Evolutionary conservation across 2,113 vertebrate genomes (phyloP), one percentile per base, ranked within the genome.

Genomic region (Solenodon paradoxus): DNA sequence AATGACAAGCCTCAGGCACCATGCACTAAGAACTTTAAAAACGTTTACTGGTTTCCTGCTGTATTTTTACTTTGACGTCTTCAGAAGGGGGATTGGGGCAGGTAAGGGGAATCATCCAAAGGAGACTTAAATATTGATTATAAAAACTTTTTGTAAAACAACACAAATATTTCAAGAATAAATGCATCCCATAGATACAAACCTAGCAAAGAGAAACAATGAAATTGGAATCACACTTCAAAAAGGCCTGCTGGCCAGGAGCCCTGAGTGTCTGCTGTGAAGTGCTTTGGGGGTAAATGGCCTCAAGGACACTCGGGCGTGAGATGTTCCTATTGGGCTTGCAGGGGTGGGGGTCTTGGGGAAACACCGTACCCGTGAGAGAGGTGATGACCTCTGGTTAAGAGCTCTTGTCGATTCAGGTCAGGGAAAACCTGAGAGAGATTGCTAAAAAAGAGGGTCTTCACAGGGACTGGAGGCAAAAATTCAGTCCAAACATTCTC

Each of bases 71-170:
- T 59, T 72, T 15, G 61, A 59, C 77, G 22, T 61, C 93, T 95
- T 84, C 90, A 45, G 40, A 94, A 74, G 45, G 38, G 61, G 85
- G 51, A 26, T 47, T 49, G 53, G 68, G 47, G 3, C 22, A 3
- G 26, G 26, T 64, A 92, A 78, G 86, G 24, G 55, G 92, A 89
- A 89, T 81, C 75, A 96, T 87, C 49, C 42, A 79, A 66, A 42
- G 22, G 8, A 95, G 71, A 7, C 89, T 72, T 92, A 8, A 93
- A 96, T 96, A 95, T 2, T 5, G 0, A 96, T 96, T 94, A 72
- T 63, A 97, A 95, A 96, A 95, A 11, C 63, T 77, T 92, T 94
- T 95, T 90, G 4, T 95, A 98, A 97, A 96, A 7, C 5, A 32
- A 1, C 13, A 59, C 83, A 97, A 95, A 96, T 20, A 45, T 51